A percentile compares a stretch with the other conserved stretches of the same genome.
Evolutionary conservation across 2,888 invertebrate genomes (phyloP).

Genomic region (Brachypalpus laphriformis): DNA sequence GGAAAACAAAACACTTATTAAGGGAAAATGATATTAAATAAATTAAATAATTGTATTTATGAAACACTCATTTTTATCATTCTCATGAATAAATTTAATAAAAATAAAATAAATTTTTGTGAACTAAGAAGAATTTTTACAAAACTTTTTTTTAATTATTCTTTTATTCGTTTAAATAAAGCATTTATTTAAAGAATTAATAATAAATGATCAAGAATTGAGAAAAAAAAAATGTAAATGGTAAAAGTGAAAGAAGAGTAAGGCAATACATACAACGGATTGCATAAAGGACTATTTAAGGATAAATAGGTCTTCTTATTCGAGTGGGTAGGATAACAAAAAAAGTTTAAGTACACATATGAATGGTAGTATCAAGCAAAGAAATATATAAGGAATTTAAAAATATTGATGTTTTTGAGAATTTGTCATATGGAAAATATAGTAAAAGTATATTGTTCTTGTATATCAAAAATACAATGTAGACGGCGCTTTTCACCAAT

Average conservation of each 20-base stretch:
- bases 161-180: neutral
- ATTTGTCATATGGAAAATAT: no score
- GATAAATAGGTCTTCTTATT: neutral
- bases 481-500: no score
- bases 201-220: neutral
- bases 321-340: neutral
- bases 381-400: neutral
- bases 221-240: neutral
- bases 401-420: no score
- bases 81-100: conserved; percentile 6
- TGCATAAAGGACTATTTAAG: neutral
- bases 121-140: neutral
- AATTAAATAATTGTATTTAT: conserved; percentile 21
- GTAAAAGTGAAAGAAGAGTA: neutral
- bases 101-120: conserved; percentile 1
- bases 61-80: conserved; percentile 16
- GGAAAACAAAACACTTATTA: conserved; percentile 69
- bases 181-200: conserved; percentile 33
- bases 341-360: no score
- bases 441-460: no score
- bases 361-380: neutral
- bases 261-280: neutral
- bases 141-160: neutral
- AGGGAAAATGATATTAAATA: conserved; percentile 40
- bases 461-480: no score